Percentiles rank a stretch among this genome's conserved stretches.
These are phyloP conservation scores for Phaedon cochleariae DNA, from an alignment of 2,888 invertebrate species.

Conservation along the genomic window DNA sequence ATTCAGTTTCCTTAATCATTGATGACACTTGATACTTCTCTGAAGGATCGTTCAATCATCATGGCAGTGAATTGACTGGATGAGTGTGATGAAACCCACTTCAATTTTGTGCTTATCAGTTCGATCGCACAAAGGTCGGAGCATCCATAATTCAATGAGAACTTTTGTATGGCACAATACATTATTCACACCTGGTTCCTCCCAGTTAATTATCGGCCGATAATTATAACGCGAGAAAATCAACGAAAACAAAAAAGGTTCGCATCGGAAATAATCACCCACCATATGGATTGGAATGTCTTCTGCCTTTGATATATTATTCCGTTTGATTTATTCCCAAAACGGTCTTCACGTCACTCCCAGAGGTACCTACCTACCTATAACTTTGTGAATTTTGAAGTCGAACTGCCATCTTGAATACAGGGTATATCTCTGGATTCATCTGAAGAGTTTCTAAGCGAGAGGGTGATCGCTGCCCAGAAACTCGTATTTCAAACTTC, in stretches of 20 bases:
- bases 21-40: no score
- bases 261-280: constrained; percentile 29
- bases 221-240: constrained; percentile 42
- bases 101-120: neutral
- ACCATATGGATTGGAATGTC: constrained; percentile 12
- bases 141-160: neutral
- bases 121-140: neutral
- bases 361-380: no score
- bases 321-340: neutral
- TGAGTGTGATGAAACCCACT: neutral
- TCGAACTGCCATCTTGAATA: no score
- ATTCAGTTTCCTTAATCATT: no score
- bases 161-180: neutral
- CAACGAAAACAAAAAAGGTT: constrained; percentile 51
- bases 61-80: neutral
- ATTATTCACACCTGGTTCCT: constrained; percentile 20
- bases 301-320: neutral
- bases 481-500: no score
- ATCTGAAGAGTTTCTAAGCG: no score
- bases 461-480: no score
- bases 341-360: neutral
- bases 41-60: neutral
- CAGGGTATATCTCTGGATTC: no score
- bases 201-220: constrained; percentile 36
- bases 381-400: neutral